Evolutionary conservation across 2,888 invertebrate species (phyloP), one percentile per base, ranked within the genome.

Genomic region (Coleophora flavipennella): DNA sequence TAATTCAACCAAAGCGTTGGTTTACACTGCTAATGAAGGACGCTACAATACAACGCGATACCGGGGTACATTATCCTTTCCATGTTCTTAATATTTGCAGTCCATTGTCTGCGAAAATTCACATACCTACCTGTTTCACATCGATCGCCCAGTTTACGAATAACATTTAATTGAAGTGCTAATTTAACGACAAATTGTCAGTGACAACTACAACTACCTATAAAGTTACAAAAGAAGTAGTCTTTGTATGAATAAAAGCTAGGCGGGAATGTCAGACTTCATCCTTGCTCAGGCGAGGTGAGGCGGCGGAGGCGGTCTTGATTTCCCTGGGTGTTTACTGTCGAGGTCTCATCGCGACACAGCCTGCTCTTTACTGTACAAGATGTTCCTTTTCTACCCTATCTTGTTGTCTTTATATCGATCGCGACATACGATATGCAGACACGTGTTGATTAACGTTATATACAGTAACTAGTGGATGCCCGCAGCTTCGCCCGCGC

Each of bases 21-120:
- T 76, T 77, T 78, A 75, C 72, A 72, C 70, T 71, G 68, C 71
- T 80, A 80, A 80, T 78, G 80, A 78, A 78, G 67, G 76, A 63
- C 59, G 67, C 70, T 72, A 71, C 67, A 66, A 61, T 63, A 55
- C 49, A 45, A 52, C 49, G 46, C 40, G 33, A 46, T 14, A 14
- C 35, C n/a, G 28, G 13, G 13, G 28, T 35, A 28, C 35, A 28
- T 35, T 35, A 26, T 4, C 26, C 27, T 26, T 12, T 26, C n/a
- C 4, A 29, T 11, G 7, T 29, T 20, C 20, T 20, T 20, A 20
- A 20, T 20, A 20, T 4, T 20, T 4, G 20, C 20, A 3, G 6
- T 20, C 20, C 20, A 20, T 20, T 20, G n/a, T n/a, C 20, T 4
- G 20, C 6, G 20, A 20, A 20, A 20, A 20, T 20, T 20, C 6